A percentile compares a stretch with the other conserved stretches of the same genome.
Conservation (phyloP, 2,888 invertebrate genomes). For the Drosophila eohydei region DNA sequence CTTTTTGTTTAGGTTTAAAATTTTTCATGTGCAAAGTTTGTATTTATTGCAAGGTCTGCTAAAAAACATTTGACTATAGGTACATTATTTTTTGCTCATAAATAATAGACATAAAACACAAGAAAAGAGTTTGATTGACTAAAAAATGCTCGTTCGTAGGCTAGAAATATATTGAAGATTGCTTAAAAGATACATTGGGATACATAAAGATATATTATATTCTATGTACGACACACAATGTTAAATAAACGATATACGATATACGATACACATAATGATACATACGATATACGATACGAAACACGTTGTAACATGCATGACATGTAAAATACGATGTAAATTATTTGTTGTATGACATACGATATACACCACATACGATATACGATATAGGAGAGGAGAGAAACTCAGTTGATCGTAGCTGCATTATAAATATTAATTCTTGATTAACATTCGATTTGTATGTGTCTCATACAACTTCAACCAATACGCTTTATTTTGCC, state of each 20-base stretch:
- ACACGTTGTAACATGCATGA: not conserved
- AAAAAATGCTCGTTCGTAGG: not conserved
- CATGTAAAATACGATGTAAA: not conserved
- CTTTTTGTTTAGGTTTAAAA: slow-evolving; percentile 12
- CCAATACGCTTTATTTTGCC: not conserved
- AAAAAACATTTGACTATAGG: slow-evolving; percentile 63
- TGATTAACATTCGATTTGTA: not conserved
- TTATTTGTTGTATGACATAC: not conserved
- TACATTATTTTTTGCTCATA: slow-evolving; percentile 40
- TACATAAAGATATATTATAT: too few species aligned
- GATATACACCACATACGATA: not conserved
- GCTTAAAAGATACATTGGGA: too few species aligned
- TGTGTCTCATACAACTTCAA: too few species aligned
- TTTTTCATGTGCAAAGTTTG: slow-evolving; percentile 34
- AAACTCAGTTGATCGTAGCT: not conserved
- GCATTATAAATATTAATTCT: not conserved
- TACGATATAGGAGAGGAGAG: not conserved
- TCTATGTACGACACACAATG: too few species aligned
- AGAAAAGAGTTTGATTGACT: not conserved
- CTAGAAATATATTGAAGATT: too few species aligned
- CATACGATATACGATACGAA: not conserved
- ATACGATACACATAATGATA: not conserved
- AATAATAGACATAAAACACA: slow-evolving; percentile 16
- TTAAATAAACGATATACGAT: not conserved
- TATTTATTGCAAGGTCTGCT: slow-evolving; percentile 52